Base-by-base conservation (phyloP, 2,113 vertebrate species). In the Tympanuchus pallidicinctus region DNA sequence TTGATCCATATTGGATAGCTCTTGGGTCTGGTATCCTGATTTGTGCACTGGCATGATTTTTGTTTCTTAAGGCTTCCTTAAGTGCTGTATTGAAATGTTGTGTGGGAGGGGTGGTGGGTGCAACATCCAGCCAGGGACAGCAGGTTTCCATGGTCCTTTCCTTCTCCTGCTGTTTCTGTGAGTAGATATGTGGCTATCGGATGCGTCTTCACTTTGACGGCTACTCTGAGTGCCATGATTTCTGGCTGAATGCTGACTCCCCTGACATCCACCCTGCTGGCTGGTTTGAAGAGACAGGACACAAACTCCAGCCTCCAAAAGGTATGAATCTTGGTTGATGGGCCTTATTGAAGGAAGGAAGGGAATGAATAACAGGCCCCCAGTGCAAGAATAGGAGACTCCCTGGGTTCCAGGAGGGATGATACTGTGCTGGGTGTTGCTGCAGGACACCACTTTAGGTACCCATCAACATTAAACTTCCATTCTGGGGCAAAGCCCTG, bases 121-220 rank as follows among this genome's bases (percentile, higher is more conserved):
- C 4, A 1, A 0, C 17, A 38, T 63, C 79, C 28, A 43, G 25
- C 34, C 21, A 52, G 64, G 45, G 60, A 4, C 56, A 85, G 86
- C n/a, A 75, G 36, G 50, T 60, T 63, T 64, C 71, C 79, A 91
- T 28, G 32, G 30, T 50, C 65, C 67, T 59, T 40, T 77, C 54
- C 28, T 57, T 66, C 43, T 75, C n/a, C 65, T 77, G 34, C 54
- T 63, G 59, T 93, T 72, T 52, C 28, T 67, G 22, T 9, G 10
- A 70, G 67, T 91, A 99, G 99, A 99, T 99, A 32, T 99, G 99
- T 9, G 99, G 99, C 40, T 99, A 99, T 90, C 98, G 99, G 56
- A 98, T 99, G 86, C 98, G 99, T 19, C 99, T 99, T 60, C 99
- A 99, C 97, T 99, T 99, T 21, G 99, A 99, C 54, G 99, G 99